These are phyloP conservation scores for Capra hircus DNA, from an alignment of 2,113 vertebrate species.

Conservation along the genomic window DNA sequence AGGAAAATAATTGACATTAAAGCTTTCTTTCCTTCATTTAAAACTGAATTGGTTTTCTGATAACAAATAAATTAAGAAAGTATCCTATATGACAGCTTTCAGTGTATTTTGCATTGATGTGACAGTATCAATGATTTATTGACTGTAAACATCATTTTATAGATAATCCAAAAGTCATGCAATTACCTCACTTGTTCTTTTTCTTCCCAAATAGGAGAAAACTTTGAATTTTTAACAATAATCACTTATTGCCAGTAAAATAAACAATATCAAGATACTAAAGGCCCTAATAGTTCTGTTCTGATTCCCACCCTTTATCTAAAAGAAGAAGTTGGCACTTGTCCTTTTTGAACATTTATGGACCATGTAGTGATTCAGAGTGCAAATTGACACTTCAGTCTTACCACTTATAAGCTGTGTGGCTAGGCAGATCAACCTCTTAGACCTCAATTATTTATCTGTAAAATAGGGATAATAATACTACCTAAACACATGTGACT, in stretches of 20 bases:
- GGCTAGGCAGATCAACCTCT: neutral
- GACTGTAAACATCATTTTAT: neutral
- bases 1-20: slow-evolving; percentile 1
- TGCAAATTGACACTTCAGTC: neutral
- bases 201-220: neutral
- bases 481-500: neutral
- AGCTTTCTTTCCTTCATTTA: neutral
- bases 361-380: neutral
- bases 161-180: neutral
- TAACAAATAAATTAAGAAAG: slow-evolving; percentile 26
- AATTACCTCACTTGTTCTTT: neutral
- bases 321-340: neutral
- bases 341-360: neutral
- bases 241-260: neutral
- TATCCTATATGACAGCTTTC: slow-evolving; percentile 12
- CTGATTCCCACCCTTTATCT: neutral
- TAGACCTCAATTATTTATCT: neutral
- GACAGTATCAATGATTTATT: neutral
- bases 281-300: neutral
- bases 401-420: neutral
- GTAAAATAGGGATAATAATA: neutral
- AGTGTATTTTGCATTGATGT: neutral
- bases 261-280: neutral
- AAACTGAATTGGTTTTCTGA: neutral
- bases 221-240: slow-evolving; percentile 5